Percentiles rank a stretch among this genome's conserved stretches.
phyloP scores from a whole-genome alignment of 2,888 invertebrate genomes.

The Choreutis nemorana region DNA sequence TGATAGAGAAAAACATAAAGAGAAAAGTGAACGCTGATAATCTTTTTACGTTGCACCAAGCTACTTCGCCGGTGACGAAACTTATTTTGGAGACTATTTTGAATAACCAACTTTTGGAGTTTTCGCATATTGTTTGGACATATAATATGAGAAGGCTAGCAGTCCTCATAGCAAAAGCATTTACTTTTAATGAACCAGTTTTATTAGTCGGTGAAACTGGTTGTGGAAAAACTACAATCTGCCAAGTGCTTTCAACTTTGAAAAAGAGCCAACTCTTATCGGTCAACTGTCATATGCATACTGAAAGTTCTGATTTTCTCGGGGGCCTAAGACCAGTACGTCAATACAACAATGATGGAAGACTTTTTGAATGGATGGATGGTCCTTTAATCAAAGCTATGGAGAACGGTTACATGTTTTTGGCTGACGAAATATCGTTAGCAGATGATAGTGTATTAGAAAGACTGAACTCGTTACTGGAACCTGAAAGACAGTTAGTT shows the following conservation, averaged over 20 bases:
- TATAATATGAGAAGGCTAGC: constrained; percentile 86
- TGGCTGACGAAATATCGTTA: constrained; percentile 98
- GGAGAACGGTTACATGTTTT: constrained; percentile 85
- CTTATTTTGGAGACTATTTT: constrained; percentile 73
- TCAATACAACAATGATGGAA: constrained; percentile 64
- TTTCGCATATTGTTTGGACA: constrained; percentile 93
- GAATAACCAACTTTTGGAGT: constrained; percentile 60
- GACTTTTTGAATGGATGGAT: constrained; percentile 97
- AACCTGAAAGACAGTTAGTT: constrained; percentile 90
- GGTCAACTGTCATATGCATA: constrained; percentile 98
- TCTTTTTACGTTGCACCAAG: constrained; percentile 73
- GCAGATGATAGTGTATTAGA: constrained; percentile 99
- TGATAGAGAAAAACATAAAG: constrained; percentile 81
- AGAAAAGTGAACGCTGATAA: constrained; percentile 73
- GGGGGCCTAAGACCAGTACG: constrained; percentile 94
- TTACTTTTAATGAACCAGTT: constrained; percentile 92
- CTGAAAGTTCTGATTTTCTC: constrained; percentile 97
- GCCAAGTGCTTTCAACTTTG: constrained; percentile 83
- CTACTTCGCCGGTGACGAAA: constrained; percentile 81
- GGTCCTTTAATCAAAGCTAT: constrained; percentile 94
- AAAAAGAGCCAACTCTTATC: constrained; percentile 73
- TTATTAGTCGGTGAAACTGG: constrained; percentile 97
- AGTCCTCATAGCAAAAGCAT: constrained; percentile 81
- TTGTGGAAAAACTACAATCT: constrained; percentile 96
- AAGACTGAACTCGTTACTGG: constrained; percentile 93